phyloP scores from a whole-genome alignment of 2,888 invertebrate genomes.

The Nemoura dubitans region DNA sequence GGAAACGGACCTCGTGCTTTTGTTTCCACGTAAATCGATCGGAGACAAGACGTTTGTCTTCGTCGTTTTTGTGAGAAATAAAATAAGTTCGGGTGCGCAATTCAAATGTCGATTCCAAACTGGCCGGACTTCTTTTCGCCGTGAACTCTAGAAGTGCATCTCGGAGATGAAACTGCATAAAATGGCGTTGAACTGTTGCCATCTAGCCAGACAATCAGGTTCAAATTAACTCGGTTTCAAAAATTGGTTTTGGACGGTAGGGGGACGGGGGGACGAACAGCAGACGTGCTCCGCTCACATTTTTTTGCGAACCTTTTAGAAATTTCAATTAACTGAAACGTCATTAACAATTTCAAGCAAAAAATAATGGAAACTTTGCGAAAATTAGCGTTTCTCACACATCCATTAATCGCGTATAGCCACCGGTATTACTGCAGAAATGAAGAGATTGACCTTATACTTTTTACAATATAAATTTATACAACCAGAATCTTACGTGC shows the following conservation, averaged over 20 bases:
- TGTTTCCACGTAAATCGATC: neutral
- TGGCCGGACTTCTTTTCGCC: neutral
- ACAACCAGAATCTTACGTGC: neutral
- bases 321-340: neutral
- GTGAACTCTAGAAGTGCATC: neutral
- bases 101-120: neutral
- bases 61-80: neutral
- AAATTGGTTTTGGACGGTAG: no score
- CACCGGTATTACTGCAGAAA: neutral
- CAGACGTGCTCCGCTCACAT: neutral
- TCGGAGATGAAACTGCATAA: neutral
- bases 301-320: neutral
- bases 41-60: neutral
- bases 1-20: neutral
- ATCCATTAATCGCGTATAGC: neutral
- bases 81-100: conserved; percentile 3
- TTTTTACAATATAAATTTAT: neutral
- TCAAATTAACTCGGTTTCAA: neutral
- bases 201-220: neutral
- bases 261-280: neutral
- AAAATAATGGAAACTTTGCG: neutral
- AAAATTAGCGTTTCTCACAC: conserved; percentile 7
- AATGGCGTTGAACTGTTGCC: neutral
- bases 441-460: neutral
- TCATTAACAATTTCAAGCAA: neutral